Percentiles rank a stretch among this genome's conserved stretches.
These are phyloP conservation scores for Isaurus tuberculatus DNA, from an alignment of 92 coral and sea anemone species.

Conservation along the genomic window DNA sequence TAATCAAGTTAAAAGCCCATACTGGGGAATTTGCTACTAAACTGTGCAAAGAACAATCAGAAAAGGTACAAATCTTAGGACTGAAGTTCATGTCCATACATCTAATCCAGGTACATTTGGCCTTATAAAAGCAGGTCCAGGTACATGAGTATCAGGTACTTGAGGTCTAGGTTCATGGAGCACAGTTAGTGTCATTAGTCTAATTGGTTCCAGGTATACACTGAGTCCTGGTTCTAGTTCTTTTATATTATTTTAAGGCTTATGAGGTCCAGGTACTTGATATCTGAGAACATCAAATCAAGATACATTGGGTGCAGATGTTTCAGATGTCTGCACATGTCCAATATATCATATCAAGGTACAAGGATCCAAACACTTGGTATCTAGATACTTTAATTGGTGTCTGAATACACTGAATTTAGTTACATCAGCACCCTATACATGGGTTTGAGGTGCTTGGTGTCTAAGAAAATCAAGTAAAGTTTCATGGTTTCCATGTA, in stretches of 20 bases:
- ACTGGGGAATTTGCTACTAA: slow-evolving; percentile 69
- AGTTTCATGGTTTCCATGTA: too few relatives aligned
- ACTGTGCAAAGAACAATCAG: slow-evolving; percentile 66
- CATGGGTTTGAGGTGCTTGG: too few relatives aligned
- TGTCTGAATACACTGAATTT: too few relatives aligned
- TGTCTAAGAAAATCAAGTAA: too few relatives aligned
- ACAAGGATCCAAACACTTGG: too few relatives aligned
- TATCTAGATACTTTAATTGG: too few relatives aligned
- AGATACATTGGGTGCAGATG: not conserved
- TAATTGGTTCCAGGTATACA: not conserved
- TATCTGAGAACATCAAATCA: too few relatives aligned
- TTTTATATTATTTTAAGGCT: not conserved
- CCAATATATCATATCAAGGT: not conserved
- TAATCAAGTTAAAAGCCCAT: slow-evolving; percentile 73
- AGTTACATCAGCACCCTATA: too few relatives aligned
- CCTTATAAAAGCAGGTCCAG: not conserved
- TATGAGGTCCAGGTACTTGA: not conserved
- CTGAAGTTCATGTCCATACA: too few relatives aligned
- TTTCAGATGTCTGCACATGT: too few relatives aligned
- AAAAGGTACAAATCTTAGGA: slow-evolving; percentile 63
- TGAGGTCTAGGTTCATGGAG: not conserved
- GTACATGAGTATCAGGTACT: not conserved
- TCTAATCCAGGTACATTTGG: too few relatives aligned
- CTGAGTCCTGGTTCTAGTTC: not conserved
- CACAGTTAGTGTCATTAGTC: too few relatives aligned